These are phyloP conservation scores for Percopsis transmontana DNA, from an alignment of 2,113 vertebrate genomes.

Conservation along the genomic window DNA sequence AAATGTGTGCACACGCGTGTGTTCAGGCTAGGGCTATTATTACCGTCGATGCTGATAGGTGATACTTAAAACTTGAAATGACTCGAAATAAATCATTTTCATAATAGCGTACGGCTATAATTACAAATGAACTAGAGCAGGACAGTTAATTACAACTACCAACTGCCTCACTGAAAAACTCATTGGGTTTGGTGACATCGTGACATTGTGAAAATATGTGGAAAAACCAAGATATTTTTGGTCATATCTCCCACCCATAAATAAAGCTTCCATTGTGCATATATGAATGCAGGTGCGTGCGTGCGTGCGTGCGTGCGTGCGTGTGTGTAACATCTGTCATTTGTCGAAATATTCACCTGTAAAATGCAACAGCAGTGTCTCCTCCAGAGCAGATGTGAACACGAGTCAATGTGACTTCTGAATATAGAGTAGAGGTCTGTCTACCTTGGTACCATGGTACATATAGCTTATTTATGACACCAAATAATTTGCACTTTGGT, in stretches of 20 bases:
- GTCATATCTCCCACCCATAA: too few relatives aligned
- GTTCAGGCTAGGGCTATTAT: conserved; percentile 1
- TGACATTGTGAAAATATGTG: too few relatives aligned
- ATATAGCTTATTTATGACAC: conserved; percentile 49
- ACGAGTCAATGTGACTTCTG: conserved; percentile 33
- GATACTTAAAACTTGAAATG: too few relatives aligned
- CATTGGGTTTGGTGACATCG: too few relatives aligned
- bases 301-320: neutral
- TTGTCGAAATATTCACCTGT: neutral
- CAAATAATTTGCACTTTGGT: conserved; percentile 15
- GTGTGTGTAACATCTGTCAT: conserved; percentile 2
- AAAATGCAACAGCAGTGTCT: conserved; percentile 6
- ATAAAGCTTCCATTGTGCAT: too few relatives aligned
- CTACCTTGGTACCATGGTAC: conserved; percentile 25
- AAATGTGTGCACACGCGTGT: conserved; percentile 4
- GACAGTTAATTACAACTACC: too few relatives aligned
- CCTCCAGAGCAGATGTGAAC: conserved; percentile 12
- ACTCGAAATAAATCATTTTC: too few relatives aligned
- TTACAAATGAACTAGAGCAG: too few relatives aligned
- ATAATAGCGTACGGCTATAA: too few relatives aligned
- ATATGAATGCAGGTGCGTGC: neutral
- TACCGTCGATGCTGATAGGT: too few relatives aligned
- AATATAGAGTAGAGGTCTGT: conserved; percentile 40
- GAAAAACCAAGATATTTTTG: too few relatives aligned
- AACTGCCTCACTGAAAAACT: too few relatives aligned